phyloP scores from a whole-genome alignment of 2,888 invertebrate genomes.

The Plagodis dolabraria region DNA sequence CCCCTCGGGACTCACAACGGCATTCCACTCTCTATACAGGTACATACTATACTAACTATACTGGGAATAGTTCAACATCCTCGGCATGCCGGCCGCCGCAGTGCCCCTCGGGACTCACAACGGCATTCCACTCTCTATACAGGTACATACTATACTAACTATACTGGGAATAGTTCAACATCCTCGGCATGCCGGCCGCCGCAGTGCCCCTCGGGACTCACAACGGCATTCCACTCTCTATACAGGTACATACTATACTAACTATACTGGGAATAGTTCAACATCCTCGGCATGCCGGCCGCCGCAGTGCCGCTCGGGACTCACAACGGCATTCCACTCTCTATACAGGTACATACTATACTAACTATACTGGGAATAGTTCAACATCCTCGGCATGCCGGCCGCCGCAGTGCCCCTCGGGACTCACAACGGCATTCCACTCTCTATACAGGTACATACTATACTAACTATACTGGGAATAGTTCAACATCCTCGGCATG shows the following conservation, averaged over 20 bases:
- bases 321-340: constrained; percentile 87
- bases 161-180: too few relatives aligned
- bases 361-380: constrained; percentile 39
- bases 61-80: constrained; percentile 89
- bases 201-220: too few relatives aligned
- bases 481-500: constrained; percentile 89
- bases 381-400: constrained; percentile 91
- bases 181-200: too few relatives aligned
- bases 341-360: constrained; percentile 87
- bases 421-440: constrained; percentile 86
- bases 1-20: constrained; percentile 88
- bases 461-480: too few relatives aligned
- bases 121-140: constrained; percentile 90
- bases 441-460: constrained; percentile 88
- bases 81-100: constrained; percentile 90
- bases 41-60: too few relatives aligned
- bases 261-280: too few relatives aligned
- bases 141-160: constrained; percentile 85
- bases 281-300: constrained; percentile 90
- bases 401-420: constrained; percentile 91
- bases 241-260: too few relatives aligned
- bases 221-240: too few relatives aligned
- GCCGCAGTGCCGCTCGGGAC: constrained; percentile 90
- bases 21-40: constrained; percentile 91
- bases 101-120: constrained; percentile 88